Conservation (phyloP, 2,113 vertebrate species). For the Phylloscopus trochilus region DNA sequence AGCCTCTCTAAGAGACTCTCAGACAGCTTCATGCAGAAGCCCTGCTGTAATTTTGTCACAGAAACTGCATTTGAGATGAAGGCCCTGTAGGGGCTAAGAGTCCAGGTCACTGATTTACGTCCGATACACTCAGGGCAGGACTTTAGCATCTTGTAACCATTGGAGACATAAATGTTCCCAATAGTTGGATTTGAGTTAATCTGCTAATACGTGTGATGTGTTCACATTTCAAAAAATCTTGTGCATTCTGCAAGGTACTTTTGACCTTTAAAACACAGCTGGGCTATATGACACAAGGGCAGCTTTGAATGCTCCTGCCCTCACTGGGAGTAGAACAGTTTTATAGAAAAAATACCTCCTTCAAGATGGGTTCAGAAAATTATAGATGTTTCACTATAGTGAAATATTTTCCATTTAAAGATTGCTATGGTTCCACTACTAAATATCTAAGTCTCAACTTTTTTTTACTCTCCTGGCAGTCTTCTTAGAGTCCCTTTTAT, state of each 20-base stretch:
- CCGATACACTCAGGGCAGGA: not conserved
- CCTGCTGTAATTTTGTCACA: not conserved
- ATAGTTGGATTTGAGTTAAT: not conserved
- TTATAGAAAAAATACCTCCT: not conserved
- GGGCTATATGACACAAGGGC: not conserved
- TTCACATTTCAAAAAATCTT: not conserved
- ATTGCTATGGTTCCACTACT: not conserved
- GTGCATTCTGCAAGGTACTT: not conserved
- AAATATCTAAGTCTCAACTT: not conserved
- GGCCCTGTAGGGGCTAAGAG: not conserved
- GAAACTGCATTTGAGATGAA: not conserved
- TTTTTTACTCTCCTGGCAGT: not conserved
- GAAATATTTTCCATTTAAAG: not conserved
- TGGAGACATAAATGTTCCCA: not conserved
- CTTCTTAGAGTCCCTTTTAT: not conserved
- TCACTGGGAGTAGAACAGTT: not conserved
- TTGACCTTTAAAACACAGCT: not conserved
- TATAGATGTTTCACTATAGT: not conserved
- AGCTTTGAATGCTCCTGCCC: not conserved
- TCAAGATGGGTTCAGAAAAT: not conserved
- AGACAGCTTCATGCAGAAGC: fast-evolving
- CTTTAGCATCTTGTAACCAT: not conserved
- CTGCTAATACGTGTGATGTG: not conserved
- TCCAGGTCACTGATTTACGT: not conserved
- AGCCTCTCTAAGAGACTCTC: not conserved